Evolutionary conservation across 2,113 vertebrate genomes (phyloP).

Genomic region (Hydropotes inermis): DNA sequence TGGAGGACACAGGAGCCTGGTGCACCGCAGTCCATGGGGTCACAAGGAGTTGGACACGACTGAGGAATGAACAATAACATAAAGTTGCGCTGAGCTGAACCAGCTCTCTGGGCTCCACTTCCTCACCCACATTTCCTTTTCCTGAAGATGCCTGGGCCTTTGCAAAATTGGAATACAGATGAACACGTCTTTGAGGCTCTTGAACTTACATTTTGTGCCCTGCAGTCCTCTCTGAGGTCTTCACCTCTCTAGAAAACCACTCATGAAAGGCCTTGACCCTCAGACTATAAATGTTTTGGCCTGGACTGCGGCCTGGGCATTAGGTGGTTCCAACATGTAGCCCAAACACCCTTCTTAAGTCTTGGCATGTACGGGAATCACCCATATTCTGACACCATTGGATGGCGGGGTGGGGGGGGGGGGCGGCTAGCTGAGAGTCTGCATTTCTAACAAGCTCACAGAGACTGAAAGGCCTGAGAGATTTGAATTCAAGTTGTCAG

Average conservation of each 20-base stretch:
- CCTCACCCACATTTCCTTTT: background rate
- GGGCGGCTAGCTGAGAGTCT: background rate
- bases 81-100: background rate
- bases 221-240: background rate
- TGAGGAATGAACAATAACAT: background rate
- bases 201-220: background rate
- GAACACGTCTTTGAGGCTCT: background rate
- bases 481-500: background rate
- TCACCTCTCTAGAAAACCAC: background rate
- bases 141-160: background rate
- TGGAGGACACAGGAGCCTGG: background rate
- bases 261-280: background rate
- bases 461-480: background rate
- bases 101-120: background rate
- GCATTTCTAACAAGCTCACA: background rate
- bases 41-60: background rate
- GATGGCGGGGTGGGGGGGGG: background rate
- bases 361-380: background rate
- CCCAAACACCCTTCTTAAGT: fast-evolving
- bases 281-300: background rate
- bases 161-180: background rate
- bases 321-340: background rate
- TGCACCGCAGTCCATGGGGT: background rate
- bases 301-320: background rate
- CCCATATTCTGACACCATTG: background rate